Evolutionary conservation across 1,140 invertebrate species (phyloP).

Genomic region (Aplysia californica): DNA sequence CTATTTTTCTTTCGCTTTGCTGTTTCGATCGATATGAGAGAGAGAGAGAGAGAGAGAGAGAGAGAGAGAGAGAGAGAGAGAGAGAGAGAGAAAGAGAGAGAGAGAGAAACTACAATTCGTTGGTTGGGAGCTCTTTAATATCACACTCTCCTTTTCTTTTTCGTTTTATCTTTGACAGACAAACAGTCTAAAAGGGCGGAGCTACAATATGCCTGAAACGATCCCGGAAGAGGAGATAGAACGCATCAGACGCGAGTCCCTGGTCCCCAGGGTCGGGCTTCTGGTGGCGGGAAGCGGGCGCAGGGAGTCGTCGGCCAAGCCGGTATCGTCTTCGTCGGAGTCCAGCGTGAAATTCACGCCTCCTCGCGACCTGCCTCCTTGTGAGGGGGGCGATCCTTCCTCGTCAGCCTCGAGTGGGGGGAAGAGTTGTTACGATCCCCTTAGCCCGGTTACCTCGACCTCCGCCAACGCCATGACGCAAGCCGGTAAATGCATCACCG

Average conservation of each 20-base stretch:
- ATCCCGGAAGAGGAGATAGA: conserved; percentile 36
- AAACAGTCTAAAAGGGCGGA: conserved; percentile 15
- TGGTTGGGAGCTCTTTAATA: too few relatives aligned
- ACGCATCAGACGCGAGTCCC: conserved; percentile 28
- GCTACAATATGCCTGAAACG: conserved; percentile 27
- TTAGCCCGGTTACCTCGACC: not conserved
- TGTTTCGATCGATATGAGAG: too few relatives aligned
- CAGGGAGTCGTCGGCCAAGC: not conserved
- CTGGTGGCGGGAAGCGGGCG: not conserved
- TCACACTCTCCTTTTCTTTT: too few relatives aligned
- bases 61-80: too few relatives aligned
- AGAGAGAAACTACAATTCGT: too few relatives aligned
- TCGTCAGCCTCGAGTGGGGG: not conserved
- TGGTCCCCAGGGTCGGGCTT: conserved; percentile 7
- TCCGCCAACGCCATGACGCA: not conserved
- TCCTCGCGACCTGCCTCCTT: not conserved
- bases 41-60: too few relatives aligned
- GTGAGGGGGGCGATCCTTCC: not conserved
- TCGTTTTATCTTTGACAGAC: too few relatives aligned
- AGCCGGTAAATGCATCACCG: not conserved
- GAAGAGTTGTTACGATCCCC: not conserved
- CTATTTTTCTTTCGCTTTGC: too few relatives aligned
- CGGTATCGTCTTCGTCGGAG: not conserved
- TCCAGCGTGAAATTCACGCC: not conserved
- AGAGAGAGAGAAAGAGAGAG: too few relatives aligned